These are phyloP conservation scores for Rhinoderma darwinii DNA, from an alignment of 2,113 vertebrate genomes.

Conservation along the genomic window DNA sequence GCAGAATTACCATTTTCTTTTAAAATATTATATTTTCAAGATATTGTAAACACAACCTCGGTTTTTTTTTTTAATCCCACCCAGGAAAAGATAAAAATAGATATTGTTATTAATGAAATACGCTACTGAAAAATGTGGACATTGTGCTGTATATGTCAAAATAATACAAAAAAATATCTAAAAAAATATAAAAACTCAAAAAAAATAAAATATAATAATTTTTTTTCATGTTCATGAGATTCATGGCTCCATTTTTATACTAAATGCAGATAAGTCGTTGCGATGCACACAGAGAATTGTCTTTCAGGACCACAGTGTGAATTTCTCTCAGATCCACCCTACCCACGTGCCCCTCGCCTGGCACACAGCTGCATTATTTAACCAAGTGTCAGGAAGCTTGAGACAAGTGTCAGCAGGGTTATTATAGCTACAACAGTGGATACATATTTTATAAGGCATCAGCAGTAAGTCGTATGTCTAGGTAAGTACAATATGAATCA, in stretches of 20 bases:
- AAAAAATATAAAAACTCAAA: background rate
- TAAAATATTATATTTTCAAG: no score
- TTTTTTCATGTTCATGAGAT: background rate
- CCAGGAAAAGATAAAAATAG: no score
- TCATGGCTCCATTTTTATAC: background rate
- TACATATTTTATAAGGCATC: constrained; percentile 23
- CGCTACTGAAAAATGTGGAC: background rate
- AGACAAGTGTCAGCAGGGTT: constrained; percentile 14
- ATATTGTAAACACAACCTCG: no score
- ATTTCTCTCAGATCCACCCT: constrained; percentile 8
- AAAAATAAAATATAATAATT: background rate
- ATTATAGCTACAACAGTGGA: background rate
- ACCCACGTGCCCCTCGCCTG: constrained; percentile 1
- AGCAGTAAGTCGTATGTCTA: background rate
- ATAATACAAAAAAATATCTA: background rate
- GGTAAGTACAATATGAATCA: constrained; percentile 12
- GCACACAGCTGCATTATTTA: constrained; percentile 38
- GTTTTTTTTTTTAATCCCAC: no score
- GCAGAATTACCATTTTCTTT: no score
- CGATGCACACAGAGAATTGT: background rate
- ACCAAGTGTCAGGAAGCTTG: background rate
- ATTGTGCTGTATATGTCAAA: background rate
- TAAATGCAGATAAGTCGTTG: background rate
- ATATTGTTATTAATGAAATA: background rate
- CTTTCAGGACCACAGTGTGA: constrained; percentile 42